phyloP scores from a whole-genome alignment of 2,797 vertebrate species.

The Knipowitschia caucasica region DNA sequence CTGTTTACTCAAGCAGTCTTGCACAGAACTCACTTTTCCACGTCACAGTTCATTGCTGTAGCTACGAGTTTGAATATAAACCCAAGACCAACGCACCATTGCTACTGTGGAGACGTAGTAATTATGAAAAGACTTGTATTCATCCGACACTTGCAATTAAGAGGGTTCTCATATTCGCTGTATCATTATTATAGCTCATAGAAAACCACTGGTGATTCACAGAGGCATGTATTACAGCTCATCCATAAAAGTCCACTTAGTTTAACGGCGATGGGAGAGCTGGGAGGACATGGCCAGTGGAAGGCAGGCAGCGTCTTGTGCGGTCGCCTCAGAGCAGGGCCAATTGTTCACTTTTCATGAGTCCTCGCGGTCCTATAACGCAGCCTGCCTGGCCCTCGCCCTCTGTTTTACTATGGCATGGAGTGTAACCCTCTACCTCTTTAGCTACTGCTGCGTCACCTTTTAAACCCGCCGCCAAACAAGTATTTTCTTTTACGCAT shows the following conservation, averaged over 20 bases:
- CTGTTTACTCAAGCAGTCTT: conserved; percentile 44
- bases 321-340: conserved; percentile 73
- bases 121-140: conserved; percentile 45
- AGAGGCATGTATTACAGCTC: conserved; percentile 62
- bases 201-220: conserved; percentile 49
- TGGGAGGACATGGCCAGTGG: conserved; percentile 71
- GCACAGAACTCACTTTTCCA: conserved; percentile 42
- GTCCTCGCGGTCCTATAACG: conserved; percentile 72
- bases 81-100: conserved; percentile 33
- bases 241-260: conserved; percentile 77
- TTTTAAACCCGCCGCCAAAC: conserved; percentile 42
- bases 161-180: conserved; percentile 46
- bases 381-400: conserved; percentile 53
- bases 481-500: conserved; percentile 52
- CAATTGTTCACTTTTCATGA: conserved; percentile 77
- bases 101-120: conserved; percentile 38
- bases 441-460: conserved; percentile 54
- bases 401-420: conserved; percentile 63
- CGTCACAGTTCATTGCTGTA: conserved; percentile 31
- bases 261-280: conserved; percentile 73
- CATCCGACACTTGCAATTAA: conserved; percentile 45
- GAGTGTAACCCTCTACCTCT: conserved; percentile 45
- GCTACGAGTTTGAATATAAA: conserved; percentile 22
- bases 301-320: conserved; percentile 73
- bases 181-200: conserved; percentile 63